phyloP scores from a whole-genome alignment of 30 jellyfish, hydroid and myxozoan genomes.

The Pelagia noctiluca region DNA sequence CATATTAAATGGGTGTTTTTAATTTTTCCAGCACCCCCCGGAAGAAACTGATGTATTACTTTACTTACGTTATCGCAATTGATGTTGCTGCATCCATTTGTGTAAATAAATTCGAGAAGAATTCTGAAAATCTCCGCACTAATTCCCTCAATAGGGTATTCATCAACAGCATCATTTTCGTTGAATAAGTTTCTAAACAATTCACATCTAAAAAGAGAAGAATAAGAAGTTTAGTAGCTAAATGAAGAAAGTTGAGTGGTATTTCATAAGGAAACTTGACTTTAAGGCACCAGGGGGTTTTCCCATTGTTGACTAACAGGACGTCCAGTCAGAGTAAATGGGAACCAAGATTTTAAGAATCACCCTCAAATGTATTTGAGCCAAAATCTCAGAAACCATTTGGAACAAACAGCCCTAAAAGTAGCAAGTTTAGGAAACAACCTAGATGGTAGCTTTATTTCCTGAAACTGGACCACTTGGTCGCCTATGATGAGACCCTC shows the following conservation, averaged over 20 bases:
- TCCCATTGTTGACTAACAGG: neutral
- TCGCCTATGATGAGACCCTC: no score
- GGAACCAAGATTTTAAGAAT: neutral
- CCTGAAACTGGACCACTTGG: no score
- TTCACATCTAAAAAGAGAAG: slow-evolving; percentile 33
- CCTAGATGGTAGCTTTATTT: no score
- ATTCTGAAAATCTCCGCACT: slow-evolving; percentile 46
- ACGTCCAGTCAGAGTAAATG: neutral
- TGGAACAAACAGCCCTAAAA: no score
- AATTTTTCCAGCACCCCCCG: no score
- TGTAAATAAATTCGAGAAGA: slow-evolving; percentile 58
- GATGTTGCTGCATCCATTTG: slow-evolving; percentile 52
- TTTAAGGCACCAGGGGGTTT: neutral
- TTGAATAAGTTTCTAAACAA: slow-evolving; percentile 25
- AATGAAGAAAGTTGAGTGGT: neutral
- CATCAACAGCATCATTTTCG: slow-evolving; percentile 1
- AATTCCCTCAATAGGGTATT: slow-evolving; percentile 22
- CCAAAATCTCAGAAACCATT: neutral
- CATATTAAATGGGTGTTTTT: no score
- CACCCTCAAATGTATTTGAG: neutral
- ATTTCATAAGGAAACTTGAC: neutral
- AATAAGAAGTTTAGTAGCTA: neutral
- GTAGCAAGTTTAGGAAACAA: no score
- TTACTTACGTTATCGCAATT: slow-evolving; percentile 52
- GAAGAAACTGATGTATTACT: no score